A percentile compares a stretch with the other conserved stretches of the same genome.
These are phyloP conservation scores for Philopotamus ludificatus DNA, from an alignment of 1,140 invertebrate species.

Conservation along the genomic window DNA sequence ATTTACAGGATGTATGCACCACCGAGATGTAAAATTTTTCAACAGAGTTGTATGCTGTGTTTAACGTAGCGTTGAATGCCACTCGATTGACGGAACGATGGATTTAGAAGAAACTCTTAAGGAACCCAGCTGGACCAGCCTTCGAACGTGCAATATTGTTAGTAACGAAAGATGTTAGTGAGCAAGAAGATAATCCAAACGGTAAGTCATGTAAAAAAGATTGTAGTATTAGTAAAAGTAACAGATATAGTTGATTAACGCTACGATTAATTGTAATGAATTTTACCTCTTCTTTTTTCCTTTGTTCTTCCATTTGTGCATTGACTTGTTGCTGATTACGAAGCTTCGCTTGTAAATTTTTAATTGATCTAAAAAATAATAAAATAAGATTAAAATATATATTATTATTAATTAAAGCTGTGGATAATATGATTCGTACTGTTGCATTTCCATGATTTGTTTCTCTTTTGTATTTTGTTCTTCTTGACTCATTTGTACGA, in stretches of 20 bases:
- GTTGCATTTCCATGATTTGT: constrained; percentile 91
- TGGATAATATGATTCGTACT: constrained; percentile 63
- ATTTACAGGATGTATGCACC: not conserved
- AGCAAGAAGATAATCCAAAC: constrained; percentile 11
- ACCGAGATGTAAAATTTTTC: constrained; percentile 31
- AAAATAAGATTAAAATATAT: constrained; percentile 21
- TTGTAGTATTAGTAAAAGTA: constrained; percentile 18
- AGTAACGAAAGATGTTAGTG: constrained; percentile 9
- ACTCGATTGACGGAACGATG: constrained; percentile 7
- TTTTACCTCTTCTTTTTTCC: constrained; percentile 64
- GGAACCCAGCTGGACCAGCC: constrained; percentile 82
- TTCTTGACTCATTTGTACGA: constrained; percentile 93
- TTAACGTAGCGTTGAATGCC: constrained; percentile 33
- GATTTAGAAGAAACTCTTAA: constrained; percentile 86
- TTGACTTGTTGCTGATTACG: constrained; percentile 74
- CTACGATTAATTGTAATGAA: constrained; percentile 16
- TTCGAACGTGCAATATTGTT: constrained; percentile 45
- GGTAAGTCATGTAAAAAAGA: constrained; percentile 34
- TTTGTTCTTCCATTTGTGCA: constrained; percentile 64
- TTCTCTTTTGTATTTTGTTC: constrained; percentile 94
- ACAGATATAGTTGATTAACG: not conserved
- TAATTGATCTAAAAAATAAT: constrained; percentile 66
- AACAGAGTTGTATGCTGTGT: constrained; percentile 37
- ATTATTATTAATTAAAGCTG: not conserved
- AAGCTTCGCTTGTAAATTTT: constrained; percentile 82